Conservation (phyloP, 2,113 vertebrate genomes). For the Okapia johnstoni region DNA sequence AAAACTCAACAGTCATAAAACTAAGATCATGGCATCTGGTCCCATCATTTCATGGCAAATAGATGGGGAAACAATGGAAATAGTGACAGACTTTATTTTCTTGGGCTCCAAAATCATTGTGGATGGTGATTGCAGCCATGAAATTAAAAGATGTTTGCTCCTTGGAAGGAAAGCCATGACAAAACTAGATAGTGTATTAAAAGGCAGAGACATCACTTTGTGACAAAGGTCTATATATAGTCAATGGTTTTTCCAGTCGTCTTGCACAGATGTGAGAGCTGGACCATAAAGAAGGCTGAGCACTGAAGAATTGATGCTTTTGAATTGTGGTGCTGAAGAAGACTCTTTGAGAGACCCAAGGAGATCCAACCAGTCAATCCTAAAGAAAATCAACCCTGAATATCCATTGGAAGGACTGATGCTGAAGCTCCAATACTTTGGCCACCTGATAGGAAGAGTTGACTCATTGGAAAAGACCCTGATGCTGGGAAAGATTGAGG, state of each 20-base stretch:
- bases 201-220: neutral
- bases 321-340: neutral
- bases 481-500: neutral
- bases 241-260: neutral
- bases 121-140: neutral
- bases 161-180: neutral
- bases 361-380: neutral
- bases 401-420: neutral
- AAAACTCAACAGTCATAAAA: neutral
- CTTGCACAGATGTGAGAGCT: neutral
- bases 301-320: neutral
- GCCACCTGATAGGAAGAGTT: neutral
- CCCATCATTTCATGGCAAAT: neutral
- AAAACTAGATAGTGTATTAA: neutral
- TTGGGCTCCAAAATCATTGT: neutral
- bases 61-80: neutral
- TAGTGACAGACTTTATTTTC: neutral
- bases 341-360: neutral
- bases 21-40: neutral
- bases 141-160: neutral
- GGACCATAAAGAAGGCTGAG: neutral
- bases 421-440: neutral
- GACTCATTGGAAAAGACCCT: neutral
- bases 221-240: neutral
- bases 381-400: neutral